Evolutionary conservation across 1,140 invertebrate species (phyloP).

Genomic region (Eciton burchellii): DNA sequence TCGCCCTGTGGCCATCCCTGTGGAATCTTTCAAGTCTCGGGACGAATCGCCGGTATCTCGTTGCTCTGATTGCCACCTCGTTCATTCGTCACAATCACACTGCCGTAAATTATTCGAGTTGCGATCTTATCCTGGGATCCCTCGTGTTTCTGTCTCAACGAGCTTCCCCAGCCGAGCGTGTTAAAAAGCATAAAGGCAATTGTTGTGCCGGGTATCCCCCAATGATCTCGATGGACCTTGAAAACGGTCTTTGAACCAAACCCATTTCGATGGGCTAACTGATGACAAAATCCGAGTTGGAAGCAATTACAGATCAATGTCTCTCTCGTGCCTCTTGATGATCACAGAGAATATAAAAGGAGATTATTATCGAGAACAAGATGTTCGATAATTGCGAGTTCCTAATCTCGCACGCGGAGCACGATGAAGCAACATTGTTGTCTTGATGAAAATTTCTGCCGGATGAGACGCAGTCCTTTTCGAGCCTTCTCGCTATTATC

Average conservation of each 20-base stretch:
- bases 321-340: too few species aligned
- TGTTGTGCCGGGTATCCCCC: too few species aligned
- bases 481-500: slow-evolving; percentile 13
- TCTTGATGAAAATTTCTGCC: background rate
- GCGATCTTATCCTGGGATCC: background rate
- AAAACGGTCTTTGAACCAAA: too few species aligned
- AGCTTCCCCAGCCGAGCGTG: background rate
- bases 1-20: background rate
- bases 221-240: too few species aligned
- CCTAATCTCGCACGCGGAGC: too few species aligned
- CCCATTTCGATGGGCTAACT: too few species aligned
- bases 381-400: too few species aligned
- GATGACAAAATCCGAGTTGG: too few species aligned
- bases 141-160: background rate
- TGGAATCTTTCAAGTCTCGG: background rate
- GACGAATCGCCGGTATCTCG: background rate
- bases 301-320: too few species aligned
- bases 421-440: background rate
- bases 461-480: background rate
- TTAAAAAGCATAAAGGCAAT: too few species aligned
- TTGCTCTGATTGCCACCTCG: background rate
- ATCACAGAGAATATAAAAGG: too few species aligned
- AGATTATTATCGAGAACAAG: too few species aligned
- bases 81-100: slow-evolving; percentile 4
- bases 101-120: slow-evolving; percentile 34